Evolutionary conservation across 2,797 vertebrate genomes (phyloP).

Genomic region (Gambusia yucatana): DNA sequence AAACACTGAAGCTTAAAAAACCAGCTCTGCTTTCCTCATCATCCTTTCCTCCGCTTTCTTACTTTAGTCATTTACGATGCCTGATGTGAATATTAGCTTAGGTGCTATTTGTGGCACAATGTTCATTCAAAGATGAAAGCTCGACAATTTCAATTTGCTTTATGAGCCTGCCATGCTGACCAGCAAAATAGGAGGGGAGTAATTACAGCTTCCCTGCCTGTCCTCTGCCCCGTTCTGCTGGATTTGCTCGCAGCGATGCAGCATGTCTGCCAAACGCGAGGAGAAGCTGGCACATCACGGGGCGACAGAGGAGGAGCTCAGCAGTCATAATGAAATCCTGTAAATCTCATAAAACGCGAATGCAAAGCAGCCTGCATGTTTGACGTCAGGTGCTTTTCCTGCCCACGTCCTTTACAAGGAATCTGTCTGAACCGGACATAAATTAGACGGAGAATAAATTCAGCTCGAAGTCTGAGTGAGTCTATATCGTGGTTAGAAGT

Average conservation of each 20-base stretch:
- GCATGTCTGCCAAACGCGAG: constrained; percentile 61
- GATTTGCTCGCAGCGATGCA: constrained; percentile 20
- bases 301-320: constrained; percentile 51
- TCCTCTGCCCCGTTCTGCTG: constrained; percentile 38
- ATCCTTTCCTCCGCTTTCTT: not conserved
- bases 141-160: constrained; percentile 69
- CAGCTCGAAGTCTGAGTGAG: constrained; percentile 20
- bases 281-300: constrained; percentile 51
- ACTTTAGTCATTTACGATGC: constrained; percentile 1
- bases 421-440: constrained; percentile 40
- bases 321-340: constrained; percentile 48
- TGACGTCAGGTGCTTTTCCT: constrained; percentile 31
- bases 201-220: constrained; percentile 54
- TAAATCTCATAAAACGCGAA: constrained; percentile 45
- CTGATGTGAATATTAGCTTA: constrained; percentile 58
- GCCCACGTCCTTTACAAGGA: constrained; percentile 27
- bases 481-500: constrained; percentile 4
- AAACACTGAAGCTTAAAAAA: constrained; percentile 21
- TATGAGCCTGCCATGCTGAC: constrained; percentile 71
- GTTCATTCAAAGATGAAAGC: constrained; percentile 51
- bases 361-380: constrained; percentile 32
- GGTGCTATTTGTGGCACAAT: constrained; percentile 63
- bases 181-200: constrained; percentile 68
- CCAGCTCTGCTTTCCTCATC: constrained; percentile 1
- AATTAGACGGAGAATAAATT: constrained; percentile 53